Base-by-base conservation (phyloP, 1,140 invertebrate species). In the Neomicropteryx cornuta region DNA sequence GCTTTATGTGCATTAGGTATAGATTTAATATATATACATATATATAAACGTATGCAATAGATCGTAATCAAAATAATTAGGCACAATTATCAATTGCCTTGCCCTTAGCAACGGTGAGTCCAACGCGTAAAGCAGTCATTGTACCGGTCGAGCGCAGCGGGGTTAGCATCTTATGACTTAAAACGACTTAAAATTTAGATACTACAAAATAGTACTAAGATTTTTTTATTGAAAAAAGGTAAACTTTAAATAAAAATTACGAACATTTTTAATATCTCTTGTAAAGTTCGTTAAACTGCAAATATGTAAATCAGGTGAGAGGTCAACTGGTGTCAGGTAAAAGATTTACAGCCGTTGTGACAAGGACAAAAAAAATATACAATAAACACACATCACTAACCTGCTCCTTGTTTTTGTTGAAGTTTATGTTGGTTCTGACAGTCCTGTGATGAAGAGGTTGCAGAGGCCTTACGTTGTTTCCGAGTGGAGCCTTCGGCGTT, bases 361-460 rank as follows among this genome's bases (percentile, higher is more conserved):
- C 14, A 16, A 23, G 13, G 13, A 39, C 20, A 20, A 31, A 18
- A 18, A 11, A 18, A 11, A 13, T 23, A n/a, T 10, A 13, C 28
- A 38, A 24, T 31, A n/a, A 23, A 2, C 18, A 18, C 3, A n/a
- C 23, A 3, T 16, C 3, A 10, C 8, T 14, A 19, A 18, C 4
- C 8, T 21, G 16, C 58, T 60, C 76, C 70, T 70, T 64, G 46
- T 59, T 60, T 33, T 77, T 79, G 51, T 77, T 81, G 68, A 96
- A 93, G 71, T 97, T 91, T 56, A 98, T 97, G 60, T 98, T 98
- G 40, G 94, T 97, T 53, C 94, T 75, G 44, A 97, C 78, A 27
- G 90, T 88, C 52, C 94, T 78, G 57, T 92, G 83, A 64, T 97
- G 81, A 39, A 95, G 72, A 35, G 78, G 78, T 68, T 94, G 89